Conservation (phyloP, 2,888 invertebrate species). For the Ornithoptera priamus region DNA sequence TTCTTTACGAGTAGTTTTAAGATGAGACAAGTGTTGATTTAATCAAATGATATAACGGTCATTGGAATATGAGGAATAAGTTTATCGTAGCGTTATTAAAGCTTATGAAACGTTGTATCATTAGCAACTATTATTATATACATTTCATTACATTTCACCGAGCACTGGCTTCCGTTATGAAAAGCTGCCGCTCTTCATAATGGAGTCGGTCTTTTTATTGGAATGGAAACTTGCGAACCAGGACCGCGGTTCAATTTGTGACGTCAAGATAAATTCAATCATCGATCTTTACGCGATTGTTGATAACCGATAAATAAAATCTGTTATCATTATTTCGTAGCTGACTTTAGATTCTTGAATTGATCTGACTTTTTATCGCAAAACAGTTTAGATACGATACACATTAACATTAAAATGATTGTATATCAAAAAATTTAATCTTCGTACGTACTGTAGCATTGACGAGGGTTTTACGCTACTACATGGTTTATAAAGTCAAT, state of each 20-base stretch:
- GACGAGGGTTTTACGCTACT: background rate
- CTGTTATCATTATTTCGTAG: constrained; percentile 33
- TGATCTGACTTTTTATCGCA: background rate
- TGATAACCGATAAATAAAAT: constrained; percentile 40
- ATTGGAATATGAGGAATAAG: background rate
- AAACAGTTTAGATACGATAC: background rate
- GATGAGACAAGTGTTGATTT: background rate
- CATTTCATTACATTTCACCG: constrained; percentile 6
- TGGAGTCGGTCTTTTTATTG: constrained; percentile 8
- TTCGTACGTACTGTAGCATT: background rate
- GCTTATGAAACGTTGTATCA: background rate
- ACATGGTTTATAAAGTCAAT: background rate
- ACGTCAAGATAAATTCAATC: constrained; percentile 39
- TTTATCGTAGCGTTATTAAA: background rate
- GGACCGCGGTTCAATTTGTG: constrained; percentile 26
- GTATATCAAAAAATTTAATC: background rate
- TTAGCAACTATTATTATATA: constrained; percentile 9
- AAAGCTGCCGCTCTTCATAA: constrained; percentile 1
- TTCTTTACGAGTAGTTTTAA: background rate
- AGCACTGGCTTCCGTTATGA: constrained; percentile 10
- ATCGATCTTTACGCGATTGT: constrained; percentile 36
- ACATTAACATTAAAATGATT: background rate
- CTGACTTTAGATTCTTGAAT: constrained; percentile 18
- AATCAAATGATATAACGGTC: background rate
- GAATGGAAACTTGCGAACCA: constrained; percentile 13